Conservation (phyloP, 2,113 vertebrate genomes). For the Hemiscyllium ocellatum region DNA sequence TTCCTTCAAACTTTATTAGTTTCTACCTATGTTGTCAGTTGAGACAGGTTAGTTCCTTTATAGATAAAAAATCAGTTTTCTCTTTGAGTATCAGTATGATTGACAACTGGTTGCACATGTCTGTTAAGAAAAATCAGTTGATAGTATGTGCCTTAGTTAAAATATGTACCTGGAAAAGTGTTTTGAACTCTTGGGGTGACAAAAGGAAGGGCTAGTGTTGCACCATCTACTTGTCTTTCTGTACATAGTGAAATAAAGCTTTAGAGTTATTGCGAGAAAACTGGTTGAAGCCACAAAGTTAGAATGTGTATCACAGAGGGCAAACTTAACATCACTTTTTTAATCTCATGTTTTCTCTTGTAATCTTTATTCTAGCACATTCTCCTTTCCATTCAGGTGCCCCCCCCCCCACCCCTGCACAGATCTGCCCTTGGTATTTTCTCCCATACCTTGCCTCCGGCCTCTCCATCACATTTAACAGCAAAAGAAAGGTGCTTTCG, state of each 20-base stretch:
- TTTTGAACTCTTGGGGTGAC: conserved; percentile 44
- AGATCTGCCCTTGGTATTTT: too few species aligned
- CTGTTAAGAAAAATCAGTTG: conserved; percentile 71
- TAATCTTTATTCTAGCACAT: not conserved
- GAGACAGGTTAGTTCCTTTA: conserved; percentile 71
- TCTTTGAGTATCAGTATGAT: conserved; percentile 68
- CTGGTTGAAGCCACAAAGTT: not conserved
- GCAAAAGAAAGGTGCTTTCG: not conserved
- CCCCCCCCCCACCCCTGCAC: too few species aligned
- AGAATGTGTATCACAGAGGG: too few species aligned
- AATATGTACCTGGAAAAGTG: conserved; percentile 78
- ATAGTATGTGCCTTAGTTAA: conserved; percentile 68
- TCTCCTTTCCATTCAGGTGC: too few species aligned
- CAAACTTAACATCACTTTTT: not conserved
- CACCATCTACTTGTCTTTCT: not conserved
- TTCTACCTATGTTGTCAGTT: conserved; percentile 50
- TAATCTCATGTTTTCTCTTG: not conserved
- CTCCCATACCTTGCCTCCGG: too few species aligned
- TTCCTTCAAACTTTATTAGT: conserved; percentile 21
- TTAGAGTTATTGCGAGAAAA: not conserved
- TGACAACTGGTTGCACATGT: conserved; percentile 74
- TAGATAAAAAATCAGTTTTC: conserved; percentile 63
- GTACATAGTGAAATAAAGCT: not conserved
- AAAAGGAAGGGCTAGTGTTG: not conserved
- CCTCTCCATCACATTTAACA: not conserved